These are phyloP conservation scores for Euwallacea fornicatus DNA, from an alignment of 1,140 invertebrate genomes.

Conservation along the genomic window DNA sequence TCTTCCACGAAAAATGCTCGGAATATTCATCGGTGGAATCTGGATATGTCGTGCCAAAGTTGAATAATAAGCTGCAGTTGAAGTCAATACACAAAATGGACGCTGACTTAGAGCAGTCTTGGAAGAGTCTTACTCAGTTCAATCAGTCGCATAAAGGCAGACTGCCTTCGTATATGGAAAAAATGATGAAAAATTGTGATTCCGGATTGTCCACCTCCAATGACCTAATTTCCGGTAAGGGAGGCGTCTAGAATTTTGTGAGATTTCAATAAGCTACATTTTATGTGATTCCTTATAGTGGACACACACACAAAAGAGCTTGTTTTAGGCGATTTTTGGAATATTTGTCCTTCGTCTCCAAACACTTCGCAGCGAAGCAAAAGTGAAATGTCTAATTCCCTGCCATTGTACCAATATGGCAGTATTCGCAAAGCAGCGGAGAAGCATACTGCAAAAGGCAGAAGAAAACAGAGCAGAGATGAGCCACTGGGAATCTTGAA, in stretches of 20 bases:
- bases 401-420: slow-evolving; percentile 43
- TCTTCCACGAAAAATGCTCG: slow-evolving; percentile 31
- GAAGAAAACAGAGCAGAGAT: neutral
- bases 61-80: slow-evolving; percentile 36
- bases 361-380: slow-evolving; percentile 24
- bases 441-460: slow-evolving; percentile 14
- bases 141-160: slow-evolving; percentile 47
- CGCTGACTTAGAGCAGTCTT: slow-evolving; percentile 45
- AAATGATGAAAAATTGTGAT: slow-evolving; percentile 5
- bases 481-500: slow-evolving; percentile 30
- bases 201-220: slow-evolving; percentile 9
- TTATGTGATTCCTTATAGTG: too few relatives aligned
- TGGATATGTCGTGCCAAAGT: slow-evolving; percentile 42
- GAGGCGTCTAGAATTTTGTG: neutral
- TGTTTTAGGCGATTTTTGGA: slow-evolving; percentile 10
- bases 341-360: slow-evolving; percentile 1
- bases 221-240: slow-evolving; percentile 32
- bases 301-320: too few relatives aligned
- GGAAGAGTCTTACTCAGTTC: slow-evolving; percentile 46
- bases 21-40: slow-evolving; percentile 32
- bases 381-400: slow-evolving; percentile 47
- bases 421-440: slow-evolving; percentile 41
- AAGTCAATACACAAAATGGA: slow-evolving; percentile 28
- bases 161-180: slow-evolving; percentile 41
- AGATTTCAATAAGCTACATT: too few relatives aligned